Percentiles rank a stretch among this genome's conserved stretches.
Conservation (phyloP, 2,797 vertebrate species). For the Melopsittacus undulatus region DNA sequence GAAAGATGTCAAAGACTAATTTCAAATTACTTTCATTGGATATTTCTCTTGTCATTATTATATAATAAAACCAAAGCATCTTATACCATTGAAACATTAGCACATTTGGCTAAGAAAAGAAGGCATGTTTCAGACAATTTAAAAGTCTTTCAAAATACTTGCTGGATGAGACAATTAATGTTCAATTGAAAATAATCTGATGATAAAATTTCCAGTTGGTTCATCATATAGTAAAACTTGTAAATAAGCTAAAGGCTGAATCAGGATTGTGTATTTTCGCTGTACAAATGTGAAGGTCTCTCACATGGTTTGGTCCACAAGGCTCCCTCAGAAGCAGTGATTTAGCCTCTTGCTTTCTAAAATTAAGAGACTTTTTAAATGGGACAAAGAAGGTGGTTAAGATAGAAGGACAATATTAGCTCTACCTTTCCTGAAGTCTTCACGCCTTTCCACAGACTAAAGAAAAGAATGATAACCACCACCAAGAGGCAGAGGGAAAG, state of each 20-base stretch:
- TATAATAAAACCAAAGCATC: neutral
- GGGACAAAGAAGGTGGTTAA: neutral
- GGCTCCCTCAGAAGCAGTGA: neutral
- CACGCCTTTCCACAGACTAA: constrained; percentile 98
- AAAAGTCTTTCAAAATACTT: neutral
- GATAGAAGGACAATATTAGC: constrained; percentile 6
- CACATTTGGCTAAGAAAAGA: neutral
- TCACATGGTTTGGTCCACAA: neutral
- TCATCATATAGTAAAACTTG: neutral
- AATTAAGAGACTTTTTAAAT: neutral
- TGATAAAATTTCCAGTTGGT: neutral
- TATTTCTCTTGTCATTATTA: neutral
- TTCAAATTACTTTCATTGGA: neutral
- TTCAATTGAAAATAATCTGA: neutral
- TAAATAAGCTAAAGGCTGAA: neutral
- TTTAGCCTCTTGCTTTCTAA: neutral
- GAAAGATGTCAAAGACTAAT: neutral
- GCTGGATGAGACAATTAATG: neutral
- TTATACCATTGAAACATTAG: neutral
- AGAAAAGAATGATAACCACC: constrained; percentile 93
- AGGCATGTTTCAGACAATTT: neutral
- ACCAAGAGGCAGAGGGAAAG: constrained; percentile 88
- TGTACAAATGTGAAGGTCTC: neutral
- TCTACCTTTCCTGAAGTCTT: constrained; percentile 98
- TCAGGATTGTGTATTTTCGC: neutral